These are phyloP conservation scores for Pectinophora gossypiella DNA, from an alignment of 1,140 invertebrate genomes.

Conservation along the genomic window DNA sequence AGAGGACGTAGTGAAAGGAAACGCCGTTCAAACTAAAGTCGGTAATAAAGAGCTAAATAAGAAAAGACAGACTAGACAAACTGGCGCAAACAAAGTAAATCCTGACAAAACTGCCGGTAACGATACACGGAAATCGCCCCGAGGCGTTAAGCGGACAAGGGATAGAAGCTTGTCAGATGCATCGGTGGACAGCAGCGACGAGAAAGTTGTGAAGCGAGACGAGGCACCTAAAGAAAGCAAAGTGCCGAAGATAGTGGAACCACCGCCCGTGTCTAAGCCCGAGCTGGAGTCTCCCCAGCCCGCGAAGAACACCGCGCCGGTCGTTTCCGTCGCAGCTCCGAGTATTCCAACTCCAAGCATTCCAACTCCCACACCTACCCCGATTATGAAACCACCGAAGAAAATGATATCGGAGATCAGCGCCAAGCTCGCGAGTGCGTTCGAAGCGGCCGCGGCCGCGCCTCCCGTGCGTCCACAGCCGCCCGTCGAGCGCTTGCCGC, in stretches of 20 bases:
- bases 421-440: slow-evolving; percentile 52
- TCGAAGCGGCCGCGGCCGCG: slow-evolving; percentile 28
- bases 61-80: slow-evolving; percentile 54
- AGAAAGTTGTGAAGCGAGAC: slow-evolving; percentile 60
- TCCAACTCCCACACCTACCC: slow-evolving; percentile 42
- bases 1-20: slow-evolving; percentile 87
- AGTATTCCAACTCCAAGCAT: background rate
- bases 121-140: slow-evolving; percentile 79
- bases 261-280: slow-evolving; percentile 7
- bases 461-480: slow-evolving; percentile 17
- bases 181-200: slow-evolving; percentile 77
- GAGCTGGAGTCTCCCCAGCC: slow-evolving; percentile 20
- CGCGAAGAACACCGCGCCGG: background rate
- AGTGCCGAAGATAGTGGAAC: slow-evolving; percentile 40
- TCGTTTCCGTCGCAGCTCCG: background rate
- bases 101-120: slow-evolving; percentile 39
- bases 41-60: slow-evolving; percentile 47
- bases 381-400: slow-evolving; percentile 64
- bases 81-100: slow-evolving; percentile 35
- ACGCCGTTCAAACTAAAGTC: slow-evolving; percentile 42
- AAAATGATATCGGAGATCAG: slow-evolving; percentile 71
- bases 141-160: slow-evolving; percentile 76
- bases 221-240: slow-evolving; percentile 42
- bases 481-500: slow-evolving; percentile 14
- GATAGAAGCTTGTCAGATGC: slow-evolving; percentile 79